phyloP scores from a whole-genome alignment of 2,797 vertebrate species.

The Semotilus atromaculatus region DNA sequence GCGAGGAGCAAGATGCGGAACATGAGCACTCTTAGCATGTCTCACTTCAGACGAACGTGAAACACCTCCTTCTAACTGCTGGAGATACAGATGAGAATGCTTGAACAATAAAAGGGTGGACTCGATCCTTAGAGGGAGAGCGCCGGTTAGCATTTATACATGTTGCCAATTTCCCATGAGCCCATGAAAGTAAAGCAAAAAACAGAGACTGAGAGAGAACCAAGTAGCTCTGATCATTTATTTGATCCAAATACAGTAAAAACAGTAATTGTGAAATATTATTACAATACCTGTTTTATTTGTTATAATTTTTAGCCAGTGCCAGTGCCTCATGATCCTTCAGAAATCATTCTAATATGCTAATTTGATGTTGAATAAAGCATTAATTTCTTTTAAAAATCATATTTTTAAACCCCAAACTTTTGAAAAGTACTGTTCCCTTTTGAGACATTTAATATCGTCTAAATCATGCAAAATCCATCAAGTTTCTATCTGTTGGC shows the following conservation, averaged over 20 bases:
- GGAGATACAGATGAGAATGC: background rate
- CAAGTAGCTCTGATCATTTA: background rate
- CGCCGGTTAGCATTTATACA: background rate
- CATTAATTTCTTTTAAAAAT: background rate
- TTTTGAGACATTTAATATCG: background rate
- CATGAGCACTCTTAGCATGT: background rate
- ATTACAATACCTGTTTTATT: background rate
- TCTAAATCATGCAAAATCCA: background rate
- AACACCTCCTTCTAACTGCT: constrained; percentile 18
- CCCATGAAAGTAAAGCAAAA: background rate
- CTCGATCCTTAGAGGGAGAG: background rate
- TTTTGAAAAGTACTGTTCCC: background rate
- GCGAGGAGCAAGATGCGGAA: background rate
- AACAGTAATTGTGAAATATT: background rate
- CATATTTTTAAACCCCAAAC: background rate
- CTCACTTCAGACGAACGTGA: background rate
- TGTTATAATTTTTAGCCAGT: background rate
- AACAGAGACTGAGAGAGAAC: background rate
- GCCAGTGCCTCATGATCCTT: background rate
- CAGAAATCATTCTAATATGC: background rate
- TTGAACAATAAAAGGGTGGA: background rate
- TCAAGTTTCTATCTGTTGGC: background rate
- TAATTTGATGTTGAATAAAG: background rate
- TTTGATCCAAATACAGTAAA: background rate
- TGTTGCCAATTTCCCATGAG: background rate